These are phyloP conservation scores for Ctenoplectra terminalis DNA, from an alignment of 1,140 invertebrate species.

Conservation along the genomic window DNA sequence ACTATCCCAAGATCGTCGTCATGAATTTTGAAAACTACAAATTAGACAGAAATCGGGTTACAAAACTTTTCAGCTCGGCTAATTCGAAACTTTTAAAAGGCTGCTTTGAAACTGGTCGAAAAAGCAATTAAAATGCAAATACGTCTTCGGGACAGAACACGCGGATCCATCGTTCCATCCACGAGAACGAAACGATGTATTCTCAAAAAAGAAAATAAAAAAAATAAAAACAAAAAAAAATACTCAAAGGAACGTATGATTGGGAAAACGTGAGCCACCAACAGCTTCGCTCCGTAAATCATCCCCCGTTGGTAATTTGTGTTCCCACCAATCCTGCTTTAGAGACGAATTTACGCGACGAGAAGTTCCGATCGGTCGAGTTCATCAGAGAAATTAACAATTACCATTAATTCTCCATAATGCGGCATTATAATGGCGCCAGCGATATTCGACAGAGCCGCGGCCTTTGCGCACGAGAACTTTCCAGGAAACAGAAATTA, in stretches of 20 bases:
- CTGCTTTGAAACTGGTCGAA: slow-evolving; percentile 14
- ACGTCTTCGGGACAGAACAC: not conserved
- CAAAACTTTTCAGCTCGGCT: not conserved
- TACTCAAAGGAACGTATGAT: not conserved
- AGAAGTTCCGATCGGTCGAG: not conserved
- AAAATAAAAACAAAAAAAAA: not conserved
- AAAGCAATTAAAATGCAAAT: slow-evolving; percentile 34
- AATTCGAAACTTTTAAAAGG: slow-evolving; percentile 31
- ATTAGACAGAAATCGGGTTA: not conserved
- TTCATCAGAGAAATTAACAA: not conserved
- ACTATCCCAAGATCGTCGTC: not conserved
- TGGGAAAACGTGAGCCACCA: not conserved
- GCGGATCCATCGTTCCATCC: not conserved
- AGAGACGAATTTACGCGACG: not conserved
- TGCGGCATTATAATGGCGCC: not conserved
- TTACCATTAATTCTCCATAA: slow-evolving; percentile 1
- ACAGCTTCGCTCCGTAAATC: not conserved
- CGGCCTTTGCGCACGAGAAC: not conserved
- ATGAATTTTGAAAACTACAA: not conserved
- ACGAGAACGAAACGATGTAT: not conserved
- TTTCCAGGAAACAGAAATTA: slow-evolving; percentile 50
- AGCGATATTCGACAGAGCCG: slow-evolving; percentile 31
- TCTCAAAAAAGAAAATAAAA: not conserved
- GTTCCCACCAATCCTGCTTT: not conserved
- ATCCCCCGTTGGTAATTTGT: too few species aligned